These are phyloP conservation scores for Acanthaster planci DNA, from an alignment of 35 echinoderm and acorn worm species.

Conservation along the genomic window DNA sequence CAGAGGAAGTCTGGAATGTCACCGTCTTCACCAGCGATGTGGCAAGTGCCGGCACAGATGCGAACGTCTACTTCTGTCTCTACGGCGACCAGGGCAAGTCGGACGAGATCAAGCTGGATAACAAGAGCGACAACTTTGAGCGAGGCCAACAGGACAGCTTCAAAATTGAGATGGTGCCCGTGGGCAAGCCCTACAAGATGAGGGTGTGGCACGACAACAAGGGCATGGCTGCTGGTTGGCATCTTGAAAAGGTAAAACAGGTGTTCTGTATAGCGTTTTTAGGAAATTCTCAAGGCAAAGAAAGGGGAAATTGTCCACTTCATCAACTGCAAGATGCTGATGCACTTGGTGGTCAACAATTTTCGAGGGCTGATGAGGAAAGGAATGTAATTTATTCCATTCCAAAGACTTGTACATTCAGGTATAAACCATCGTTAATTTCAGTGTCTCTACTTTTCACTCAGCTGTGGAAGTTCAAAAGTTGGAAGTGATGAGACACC, in stretches of 20 bases:
- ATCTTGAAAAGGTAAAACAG: slow-evolving; percentile 83
- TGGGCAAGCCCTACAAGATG: slow-evolving; percentile 96
- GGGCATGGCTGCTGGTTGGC: slow-evolving; percentile 84
- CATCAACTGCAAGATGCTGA: no score
- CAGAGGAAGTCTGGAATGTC: slow-evolving; percentile 89
- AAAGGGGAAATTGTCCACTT: no score
- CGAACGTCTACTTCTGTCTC: slow-evolving; percentile 93
- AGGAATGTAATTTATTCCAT: no score
- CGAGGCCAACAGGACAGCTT: slow-evolving; percentile 74
- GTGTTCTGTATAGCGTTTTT: no score
- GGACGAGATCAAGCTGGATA: slow-evolving; percentile 88
- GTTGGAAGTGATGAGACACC: no score
- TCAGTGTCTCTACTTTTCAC: no score
- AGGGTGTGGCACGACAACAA: slow-evolving; percentile 94
- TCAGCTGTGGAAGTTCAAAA: no score
- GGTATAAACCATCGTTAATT: no score
- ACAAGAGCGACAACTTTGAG: slow-evolving; percentile 89
- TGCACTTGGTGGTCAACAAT: not conserved
- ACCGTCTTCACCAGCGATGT: slow-evolving; percentile 78
- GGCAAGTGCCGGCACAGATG: slow-evolving; percentile 78
- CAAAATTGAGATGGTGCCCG: slow-evolving; percentile 82
- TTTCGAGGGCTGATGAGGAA: no score
- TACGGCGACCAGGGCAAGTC: slow-evolving; percentile 96
- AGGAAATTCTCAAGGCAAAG: no score
- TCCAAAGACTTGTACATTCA: no score